Percentiles rank a stretch among this genome's conserved stretches.
phyloP scores from a whole-genome alignment of 2,797 vertebrate species.

The Remorina albescens region DNA sequence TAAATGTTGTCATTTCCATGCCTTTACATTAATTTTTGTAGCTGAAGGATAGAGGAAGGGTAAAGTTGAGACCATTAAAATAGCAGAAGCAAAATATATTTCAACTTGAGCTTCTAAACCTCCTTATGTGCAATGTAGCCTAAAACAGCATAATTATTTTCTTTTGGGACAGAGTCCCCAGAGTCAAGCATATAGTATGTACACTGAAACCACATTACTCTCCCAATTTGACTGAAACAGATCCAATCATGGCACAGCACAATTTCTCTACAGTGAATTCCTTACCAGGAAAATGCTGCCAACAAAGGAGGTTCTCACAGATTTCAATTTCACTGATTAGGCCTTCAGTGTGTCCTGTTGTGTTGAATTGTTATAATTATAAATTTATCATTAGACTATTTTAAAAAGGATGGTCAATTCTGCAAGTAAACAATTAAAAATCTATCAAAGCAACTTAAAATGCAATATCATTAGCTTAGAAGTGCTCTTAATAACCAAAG shows the following conservation, averaged over 20 bases:
- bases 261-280: conserved; percentile 14
- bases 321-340: background rate
- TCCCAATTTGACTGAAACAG: background rate
- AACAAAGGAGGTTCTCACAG: background rate
- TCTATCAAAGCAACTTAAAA: background rate
- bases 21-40: background rate
- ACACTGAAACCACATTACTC: background rate
- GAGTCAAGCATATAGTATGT: background rate
- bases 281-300: background rate
- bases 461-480: background rate
- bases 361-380: background rate
- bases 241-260: conserved; percentile 1
- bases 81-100: background rate
- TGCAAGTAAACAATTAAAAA: background rate
- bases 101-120: too few species aligned
- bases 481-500: background rate
- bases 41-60: background rate
- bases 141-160: background rate
- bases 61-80: background rate
- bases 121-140: background rate
- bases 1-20: background rate
- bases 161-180: background rate
- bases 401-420: background rate
- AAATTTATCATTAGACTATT: too few species aligned
- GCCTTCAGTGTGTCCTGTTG: background rate